Evolutionary conservation across 2,113 vertebrate genomes (phyloP).

Genomic region (Pseudonaja textilis): DNA sequence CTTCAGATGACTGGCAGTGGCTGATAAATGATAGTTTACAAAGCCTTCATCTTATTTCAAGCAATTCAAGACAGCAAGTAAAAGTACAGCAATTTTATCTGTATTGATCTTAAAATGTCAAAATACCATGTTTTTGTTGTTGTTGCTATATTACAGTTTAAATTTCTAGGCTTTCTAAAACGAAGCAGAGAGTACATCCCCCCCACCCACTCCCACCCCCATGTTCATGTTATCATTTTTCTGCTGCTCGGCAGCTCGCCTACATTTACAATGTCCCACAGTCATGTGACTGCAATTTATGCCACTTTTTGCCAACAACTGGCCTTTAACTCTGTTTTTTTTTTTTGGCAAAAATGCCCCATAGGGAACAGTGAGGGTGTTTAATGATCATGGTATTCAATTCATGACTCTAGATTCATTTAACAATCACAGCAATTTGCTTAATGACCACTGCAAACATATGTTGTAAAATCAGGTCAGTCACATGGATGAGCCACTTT

Average conservation of each 20-base stretch:
- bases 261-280: not conserved
- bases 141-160: not conserved
- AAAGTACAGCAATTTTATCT: conserved; percentile 69
- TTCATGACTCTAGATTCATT: not conserved
- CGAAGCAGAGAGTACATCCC: not conserved
- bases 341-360: not conserved
- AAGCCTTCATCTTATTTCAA: conserved; percentile 78
- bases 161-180: not conserved
- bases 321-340: not conserved
- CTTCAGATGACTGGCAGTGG: conserved; percentile 85
- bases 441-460: not conserved
- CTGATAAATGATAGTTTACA: conserved; percentile 87
- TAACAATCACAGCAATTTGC: not conserved
- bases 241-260: not conserved
- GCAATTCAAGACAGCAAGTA: conserved; percentile 68
- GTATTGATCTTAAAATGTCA: not conserved
- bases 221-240: not conserved
- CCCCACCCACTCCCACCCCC: no score
- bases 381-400: not conserved
- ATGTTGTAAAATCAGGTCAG: no score
- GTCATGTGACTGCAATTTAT: not conserved
- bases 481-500: not conserved
- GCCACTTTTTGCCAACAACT: not conserved
- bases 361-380: not conserved
- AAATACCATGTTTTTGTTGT: not conserved